Conservation (phyloP, 2,797 vertebrate genomes). For the Lutjanus argentimaculatus region DNA sequence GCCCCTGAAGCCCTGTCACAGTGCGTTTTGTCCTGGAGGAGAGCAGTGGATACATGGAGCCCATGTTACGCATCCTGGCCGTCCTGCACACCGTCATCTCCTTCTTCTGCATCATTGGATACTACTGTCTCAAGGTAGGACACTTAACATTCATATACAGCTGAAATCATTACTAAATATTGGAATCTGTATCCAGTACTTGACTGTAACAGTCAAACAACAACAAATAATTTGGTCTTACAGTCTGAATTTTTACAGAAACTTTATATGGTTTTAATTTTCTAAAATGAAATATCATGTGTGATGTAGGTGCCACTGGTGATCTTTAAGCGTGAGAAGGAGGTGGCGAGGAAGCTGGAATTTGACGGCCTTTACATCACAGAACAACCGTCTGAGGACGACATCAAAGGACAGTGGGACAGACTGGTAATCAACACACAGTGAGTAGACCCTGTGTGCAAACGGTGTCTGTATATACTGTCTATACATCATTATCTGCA, state of each 20-base stretch:
- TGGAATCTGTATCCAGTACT: neutral
- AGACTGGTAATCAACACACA: constrained; percentile 95
- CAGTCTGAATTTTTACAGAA: neutral
- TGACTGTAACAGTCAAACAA: neutral
- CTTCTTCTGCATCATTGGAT: constrained; percentile 98
- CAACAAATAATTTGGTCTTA: neutral
- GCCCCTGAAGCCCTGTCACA: constrained; percentile 75
- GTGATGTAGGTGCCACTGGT: constrained; percentile 90
- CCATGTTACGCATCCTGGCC: constrained; percentile 92
- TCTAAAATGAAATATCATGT: neutral
- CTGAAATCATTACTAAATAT: neutral
- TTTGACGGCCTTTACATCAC: constrained; percentile 96
- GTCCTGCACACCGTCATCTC: constrained; percentile 95
- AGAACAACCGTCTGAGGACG: constrained; percentile 94
- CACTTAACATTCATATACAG: neutral
- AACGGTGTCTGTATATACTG: neutral
- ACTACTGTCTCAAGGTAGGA: constrained; percentile 94
- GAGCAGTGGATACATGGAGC: constrained; percentile 98
- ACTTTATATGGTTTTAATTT: no score
- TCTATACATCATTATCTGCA: no score
- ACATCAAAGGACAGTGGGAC: constrained; percentile 97
- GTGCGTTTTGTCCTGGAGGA: constrained; percentile 96
- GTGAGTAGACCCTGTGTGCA: constrained; percentile 83
- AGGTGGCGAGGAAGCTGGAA: constrained; percentile 94
- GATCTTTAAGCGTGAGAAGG: constrained; percentile 95